A percentile compares a stretch with the other conserved stretches of the same genome.
Evolutionary conservation across 2,113 vertebrate species (phyloP).

Genomic region (Vulpes vulpes): DNA sequence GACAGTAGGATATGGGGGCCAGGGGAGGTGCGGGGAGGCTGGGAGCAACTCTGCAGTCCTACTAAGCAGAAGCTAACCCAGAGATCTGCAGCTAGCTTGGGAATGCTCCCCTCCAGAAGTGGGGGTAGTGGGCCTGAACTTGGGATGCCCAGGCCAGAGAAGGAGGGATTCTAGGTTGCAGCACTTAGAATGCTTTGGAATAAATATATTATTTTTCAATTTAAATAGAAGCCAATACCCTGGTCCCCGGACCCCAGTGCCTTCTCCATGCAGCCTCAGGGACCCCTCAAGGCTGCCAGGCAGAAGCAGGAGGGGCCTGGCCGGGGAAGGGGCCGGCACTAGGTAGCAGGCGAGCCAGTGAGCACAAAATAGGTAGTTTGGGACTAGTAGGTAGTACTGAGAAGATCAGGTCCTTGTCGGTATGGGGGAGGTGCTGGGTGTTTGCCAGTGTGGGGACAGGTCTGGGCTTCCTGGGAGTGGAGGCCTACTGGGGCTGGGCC

Average conservation of each 20-base stretch:
- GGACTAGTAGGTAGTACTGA: conserved; percentile 89
- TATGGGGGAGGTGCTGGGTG: conserved; percentile 81
- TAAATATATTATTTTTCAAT: conserved; percentile 92
- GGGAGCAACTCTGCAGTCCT: conserved; percentile 46
- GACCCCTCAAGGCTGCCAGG: conserved; percentile 49
- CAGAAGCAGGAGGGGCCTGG: conserved; percentile 51
- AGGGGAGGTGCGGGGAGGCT: conserved; percentile 15
- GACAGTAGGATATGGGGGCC: conserved; percentile 68
- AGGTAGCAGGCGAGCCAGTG: conserved; percentile 84
- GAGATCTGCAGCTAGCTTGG: conserved; percentile 61
- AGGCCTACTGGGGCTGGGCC: conserved; percentile 68
- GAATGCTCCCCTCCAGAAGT: conserved; percentile 68
- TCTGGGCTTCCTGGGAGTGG: conserved; percentile 65
- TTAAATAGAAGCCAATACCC: conserved; percentile 90
- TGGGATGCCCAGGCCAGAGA: conserved; percentile 79
- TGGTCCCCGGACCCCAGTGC: conserved; percentile 83
- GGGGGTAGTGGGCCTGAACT: conserved; percentile 77
- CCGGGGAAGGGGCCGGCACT: conserved; percentile 51
- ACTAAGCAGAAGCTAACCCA: conserved; percentile 51
- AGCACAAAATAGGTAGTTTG: conserved; percentile 91
- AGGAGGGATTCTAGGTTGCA: conserved; percentile 84
- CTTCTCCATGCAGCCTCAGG: conserved; percentile 68
- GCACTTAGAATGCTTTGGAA: conserved; percentile 91
- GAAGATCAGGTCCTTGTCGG: conserved; percentile 78
- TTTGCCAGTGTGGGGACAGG: conserved; percentile 73